These are phyloP conservation scores for Toxonevra muliebris DNA, from an alignment of 2,888 invertebrate species.

Conservation along the genomic window DNA sequence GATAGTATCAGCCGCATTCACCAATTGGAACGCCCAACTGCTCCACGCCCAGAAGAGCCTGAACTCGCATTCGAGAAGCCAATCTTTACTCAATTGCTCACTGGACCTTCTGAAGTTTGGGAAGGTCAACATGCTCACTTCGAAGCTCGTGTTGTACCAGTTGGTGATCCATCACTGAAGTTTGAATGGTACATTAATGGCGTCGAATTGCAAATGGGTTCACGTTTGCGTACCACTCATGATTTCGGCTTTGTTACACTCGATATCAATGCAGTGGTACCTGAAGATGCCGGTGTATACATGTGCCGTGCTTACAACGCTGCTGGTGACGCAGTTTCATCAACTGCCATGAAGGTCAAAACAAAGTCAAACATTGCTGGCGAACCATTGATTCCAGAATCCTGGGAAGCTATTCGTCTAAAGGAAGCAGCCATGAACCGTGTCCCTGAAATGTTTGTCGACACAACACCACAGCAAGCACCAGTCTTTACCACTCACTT, in stretches of 20 bases:
- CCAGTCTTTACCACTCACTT: constrained; percentile 96
- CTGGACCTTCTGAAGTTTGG: constrained; percentile 89
- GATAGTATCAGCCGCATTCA: constrained; percentile 92
- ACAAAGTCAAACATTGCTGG: constrained; percentile 82
- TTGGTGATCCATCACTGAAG: constrained; percentile 90
- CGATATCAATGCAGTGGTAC: constrained; percentile 87
- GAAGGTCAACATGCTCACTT: constrained; percentile 92
- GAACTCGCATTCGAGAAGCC: constrained; percentile 89
- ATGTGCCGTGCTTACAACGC: constrained; percentile 94
- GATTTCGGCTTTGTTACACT: constrained; percentile 95
- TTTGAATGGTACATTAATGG: constrained; percentile 98
- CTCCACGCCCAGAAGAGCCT: constrained; percentile 76
- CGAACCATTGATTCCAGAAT: constrained; percentile 88
- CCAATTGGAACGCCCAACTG: constrained; percentile 81
- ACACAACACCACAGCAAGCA: constrained; percentile 86
- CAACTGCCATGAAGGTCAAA: constrained; percentile 88
- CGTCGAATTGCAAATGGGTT: constrained; percentile 90
- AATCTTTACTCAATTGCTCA: constrained; percentile 87
- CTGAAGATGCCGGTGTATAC: constrained; percentile 91
- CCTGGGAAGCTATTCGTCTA: constrained; percentile 90
- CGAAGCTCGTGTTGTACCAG: constrained; percentile 90
- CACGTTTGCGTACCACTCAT: constrained; percentile 88
- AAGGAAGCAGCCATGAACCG: constrained; percentile 93
- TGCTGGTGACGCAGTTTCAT: constrained; percentile 93
- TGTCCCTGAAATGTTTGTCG: constrained; percentile 88